Evolutionary conservation across 2,797 vertebrate genomes (phyloP), one percentile per base, ranked within the genome.

Genomic region (Galago senegalensis): DNA sequence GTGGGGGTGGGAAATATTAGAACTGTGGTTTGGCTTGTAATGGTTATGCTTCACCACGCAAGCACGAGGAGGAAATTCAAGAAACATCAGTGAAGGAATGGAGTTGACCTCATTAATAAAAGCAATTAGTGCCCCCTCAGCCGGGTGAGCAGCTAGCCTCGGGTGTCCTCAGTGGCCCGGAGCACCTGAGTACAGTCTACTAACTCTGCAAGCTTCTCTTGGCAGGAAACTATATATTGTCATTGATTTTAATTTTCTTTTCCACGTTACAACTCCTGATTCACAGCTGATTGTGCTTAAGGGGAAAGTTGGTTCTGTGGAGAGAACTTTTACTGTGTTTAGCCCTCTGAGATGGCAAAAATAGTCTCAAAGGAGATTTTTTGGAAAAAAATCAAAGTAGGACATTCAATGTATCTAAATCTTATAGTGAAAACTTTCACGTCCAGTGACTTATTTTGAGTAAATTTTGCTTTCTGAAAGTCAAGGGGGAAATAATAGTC

Each of bases 21-120:
- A 95, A 96, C 76, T 94, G 58, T 43, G n/a, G 58, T 96, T 92
- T 91, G 61, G 87, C 81, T 92, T 96, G 49, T 80, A 95, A 95
- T 56, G 96, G 95, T 96, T 61, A 92, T 87, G 87, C 97, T 98
- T 98, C 98, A 84, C 40, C 94, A 95, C 91, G 76, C 87, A 96
- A 97, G 75, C 93, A 93, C 94, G 49, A 97, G 87, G 43, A 12
- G 81, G 89, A 98, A 97, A 95, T 98, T 96, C 95, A 98, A 97
- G 96, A 97, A 95, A 92, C 95, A 97, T 94, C 87, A 94, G 89
- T 96, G 95, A 93, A 98, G 89, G 81, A 97, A 97, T 94, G 72
- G 97, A 98, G 89, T 5, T 91, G 96, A 96, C 97, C 97, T 98
- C 97, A 98, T 98, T 98, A 98, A 98, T 98, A 97, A 98, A 98